phyloP scores from a whole-genome alignment of 2,888 invertebrate species.

The Calameuta filiformis region DNA sequence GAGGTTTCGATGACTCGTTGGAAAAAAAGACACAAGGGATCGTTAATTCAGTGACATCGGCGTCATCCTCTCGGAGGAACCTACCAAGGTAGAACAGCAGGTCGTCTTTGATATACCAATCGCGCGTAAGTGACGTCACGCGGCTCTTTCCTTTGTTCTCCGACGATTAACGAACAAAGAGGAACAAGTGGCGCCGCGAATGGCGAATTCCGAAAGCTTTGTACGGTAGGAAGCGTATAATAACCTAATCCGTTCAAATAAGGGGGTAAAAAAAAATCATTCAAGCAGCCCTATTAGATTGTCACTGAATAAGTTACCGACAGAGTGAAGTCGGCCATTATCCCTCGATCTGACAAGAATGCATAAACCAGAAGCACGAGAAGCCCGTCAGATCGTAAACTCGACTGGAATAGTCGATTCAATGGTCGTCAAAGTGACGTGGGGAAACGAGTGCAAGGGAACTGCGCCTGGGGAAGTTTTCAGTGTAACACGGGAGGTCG shows the following conservation, averaged over 20 bases:
- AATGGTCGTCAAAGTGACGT: neutral
- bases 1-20: neutral
- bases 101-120: neutral
- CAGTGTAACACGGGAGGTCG: neutral
- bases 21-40: neutral
- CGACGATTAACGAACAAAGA: neutral
- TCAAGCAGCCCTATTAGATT: neutral
- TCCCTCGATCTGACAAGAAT: neutral
- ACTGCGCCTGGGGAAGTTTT: neutral
- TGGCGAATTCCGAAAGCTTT: neutral
- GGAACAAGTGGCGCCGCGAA: neutral
- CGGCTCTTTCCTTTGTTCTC: neutral
- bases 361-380: neutral
- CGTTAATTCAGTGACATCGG: neutral
- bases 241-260: neutral
- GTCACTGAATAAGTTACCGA: neutral
- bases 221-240: neutral
- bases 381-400: neutral
- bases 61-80: neutral
- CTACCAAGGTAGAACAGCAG: neutral
- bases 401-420: neutral
- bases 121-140: neutral
- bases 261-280: neutral
- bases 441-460: neutral
- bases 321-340: neutral